Conservation (phyloP, 2,113 vertebrate genomes). For the Maccullochella peelii region DNA sequence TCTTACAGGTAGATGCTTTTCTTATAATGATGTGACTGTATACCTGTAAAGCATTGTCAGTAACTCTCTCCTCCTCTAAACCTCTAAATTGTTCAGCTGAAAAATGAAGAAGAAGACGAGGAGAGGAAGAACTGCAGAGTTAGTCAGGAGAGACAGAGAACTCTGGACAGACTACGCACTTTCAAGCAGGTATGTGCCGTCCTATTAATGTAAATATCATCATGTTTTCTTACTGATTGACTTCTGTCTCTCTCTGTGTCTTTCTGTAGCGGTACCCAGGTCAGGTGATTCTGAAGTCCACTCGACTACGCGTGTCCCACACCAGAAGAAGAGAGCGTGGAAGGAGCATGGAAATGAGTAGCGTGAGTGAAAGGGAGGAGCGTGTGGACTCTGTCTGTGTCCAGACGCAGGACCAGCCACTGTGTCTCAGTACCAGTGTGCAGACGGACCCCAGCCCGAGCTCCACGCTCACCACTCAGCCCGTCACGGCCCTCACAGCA, state of each 20-base stretch:
- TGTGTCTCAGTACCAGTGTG: slow-evolving; percentile 84
- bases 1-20: slow-evolving; percentile 83
- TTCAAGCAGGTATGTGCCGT: slow-evolving; percentile 91
- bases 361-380: slow-evolving; percentile 64
- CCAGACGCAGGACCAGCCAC: slow-evolving; percentile 72
- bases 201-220: not conserved
- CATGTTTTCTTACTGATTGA: not conserved
- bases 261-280: slow-evolving; percentile 90
- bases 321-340: slow-evolving; percentile 83
- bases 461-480: slow-evolving; percentile 83
- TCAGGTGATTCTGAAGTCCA: slow-evolving; percentile 96
- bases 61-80: slow-evolving; percentile 2
- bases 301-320: slow-evolving; percentile 87
- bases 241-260: not conserved
- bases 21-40: not conserved
- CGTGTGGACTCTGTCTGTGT: slow-evolving; percentile 11
- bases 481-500: slow-evolving; percentile 74
- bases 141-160: slow-evolving; percentile 95
- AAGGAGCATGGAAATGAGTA: slow-evolving; percentile 35
- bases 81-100: slow-evolving; percentile 43
- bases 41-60: not conserved
- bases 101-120: slow-evolving; percentile 89
- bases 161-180: slow-evolving; percentile 93
- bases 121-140: slow-evolving; percentile 92
- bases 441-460: slow-evolving; percentile 83